Evolutionary conservation across 2,113 vertebrate species (phyloP).

Genomic region (Amphilophus citrinellus): DNA sequence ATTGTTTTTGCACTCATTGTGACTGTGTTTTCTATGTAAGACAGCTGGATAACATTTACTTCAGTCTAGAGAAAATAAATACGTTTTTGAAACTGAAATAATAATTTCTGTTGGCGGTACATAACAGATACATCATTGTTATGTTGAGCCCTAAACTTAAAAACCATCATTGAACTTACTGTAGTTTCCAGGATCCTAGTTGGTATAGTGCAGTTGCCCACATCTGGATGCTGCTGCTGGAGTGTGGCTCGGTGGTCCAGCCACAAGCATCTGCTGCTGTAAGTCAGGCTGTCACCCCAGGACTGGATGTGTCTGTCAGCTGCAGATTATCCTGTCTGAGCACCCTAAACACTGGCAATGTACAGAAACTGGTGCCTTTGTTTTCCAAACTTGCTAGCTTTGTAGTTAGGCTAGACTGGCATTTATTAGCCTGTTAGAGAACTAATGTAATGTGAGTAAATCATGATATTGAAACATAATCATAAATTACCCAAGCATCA

Average conservation of each 20-base stretch:
- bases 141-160: neutral
- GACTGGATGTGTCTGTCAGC: slow-evolving; percentile 24
- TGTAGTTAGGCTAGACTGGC: neutral
- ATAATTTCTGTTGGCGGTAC: neutral
- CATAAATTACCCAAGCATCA: neutral
- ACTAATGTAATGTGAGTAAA: neutral
- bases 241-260: neutral
- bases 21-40: neutral
- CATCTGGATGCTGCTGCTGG: slow-evolving; percentile 19
- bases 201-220: slow-evolving; percentile 17
- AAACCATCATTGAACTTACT: neutral
- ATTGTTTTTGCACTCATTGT: neutral
- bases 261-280: slow-evolving; percentile 17
- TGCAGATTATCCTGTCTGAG: slow-evolving; percentile 30
- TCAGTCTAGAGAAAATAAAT: neutral
- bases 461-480: neutral
- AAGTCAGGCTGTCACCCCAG: slow-evolving; percentile 11
- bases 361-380: neutral
- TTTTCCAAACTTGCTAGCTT: neutral
- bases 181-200: neutral
- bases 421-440: neutral
- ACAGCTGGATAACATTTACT: neutral
- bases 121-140: neutral
- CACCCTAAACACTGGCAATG: neutral
- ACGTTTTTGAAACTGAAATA: neutral